A percentile compares a stretch with the other conserved stretches of the same genome.
Evolutionary conservation across 1,140 invertebrate genomes (phyloP).

Genomic region (Cydia amplana): DNA sequence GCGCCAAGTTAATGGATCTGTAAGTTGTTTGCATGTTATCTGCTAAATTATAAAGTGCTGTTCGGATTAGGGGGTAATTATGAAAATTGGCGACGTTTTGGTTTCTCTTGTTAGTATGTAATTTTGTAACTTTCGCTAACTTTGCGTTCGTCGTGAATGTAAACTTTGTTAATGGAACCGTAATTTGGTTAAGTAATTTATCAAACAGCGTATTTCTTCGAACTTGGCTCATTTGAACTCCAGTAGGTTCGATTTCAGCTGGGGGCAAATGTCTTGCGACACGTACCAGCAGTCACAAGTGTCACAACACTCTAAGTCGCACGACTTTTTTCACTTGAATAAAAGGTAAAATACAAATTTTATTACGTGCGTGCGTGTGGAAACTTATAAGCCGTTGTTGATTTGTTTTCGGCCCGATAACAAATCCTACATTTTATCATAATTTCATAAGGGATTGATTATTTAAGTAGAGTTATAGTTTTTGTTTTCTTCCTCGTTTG

Average conservation of each 20-base stretch:
- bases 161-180: not conserved
- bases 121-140: constrained; percentile 2
- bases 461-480: too few relatives aligned
- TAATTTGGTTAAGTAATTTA: not conserved
- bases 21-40: constrained; percentile 20
- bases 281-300: too few relatives aligned
- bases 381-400: too few relatives aligned
- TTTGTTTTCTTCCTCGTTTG: too few relatives aligned
- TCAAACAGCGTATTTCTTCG: not conserved
- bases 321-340: too few relatives aligned
- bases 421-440: too few relatives aligned
- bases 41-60: constrained; percentile 10
- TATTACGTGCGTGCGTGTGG: too few relatives aligned
- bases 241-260: not conserved
- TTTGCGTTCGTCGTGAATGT: constrained; percentile 9
- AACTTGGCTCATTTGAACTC: not conserved
- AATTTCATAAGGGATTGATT: too few relatives aligned
- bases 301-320: too few relatives aligned
- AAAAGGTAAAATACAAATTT: too few relatives aligned
- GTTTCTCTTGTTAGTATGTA: constrained; percentile 6
- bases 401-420: too few relatives aligned
- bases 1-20: constrained; percentile 16
- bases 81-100: constrained; percentile 1
- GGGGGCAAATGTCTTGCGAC: too few relatives aligned
- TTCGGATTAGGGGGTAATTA: not conserved